Evolutionary conservation across 2,888 invertebrate species (phyloP), one percentile per base, ranked within the genome.

Genomic region (Gerris lacustris): DNA sequence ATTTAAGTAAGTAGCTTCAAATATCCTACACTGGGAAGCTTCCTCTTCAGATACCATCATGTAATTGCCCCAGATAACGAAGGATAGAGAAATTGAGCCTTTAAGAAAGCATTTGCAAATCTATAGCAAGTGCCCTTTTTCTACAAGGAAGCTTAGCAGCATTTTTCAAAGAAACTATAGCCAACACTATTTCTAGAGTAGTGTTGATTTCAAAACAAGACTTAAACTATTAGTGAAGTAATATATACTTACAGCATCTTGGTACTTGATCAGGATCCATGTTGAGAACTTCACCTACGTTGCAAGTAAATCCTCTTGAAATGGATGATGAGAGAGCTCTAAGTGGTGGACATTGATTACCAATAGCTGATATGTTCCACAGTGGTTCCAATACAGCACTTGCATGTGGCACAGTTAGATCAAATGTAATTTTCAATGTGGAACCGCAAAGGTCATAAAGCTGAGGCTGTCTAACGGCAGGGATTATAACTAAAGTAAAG

Each of bases 391-490:
- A 92, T 0, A 94, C 88, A 45, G 89, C 91, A 78, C 92, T 94
- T 5, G 95, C 93, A 75, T 94, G 91, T 0, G 96, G 95, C 9
- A 96, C 95, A 63, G 93, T 92, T 66, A 97, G 82, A 80, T 96
- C 96, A 78, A 96, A 96, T 77, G 96, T 95, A 1, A 96, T 85
- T 77, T 91, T 92, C 73, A 97, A 80, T 0, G 96, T 96, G 0
- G 94, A 93, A 15, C 96, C 96, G 78, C 96, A 97, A 0, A 96
- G 87, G 76, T 96, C 96, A 79, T 96, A 97, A 0, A 97, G 82
- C 78, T 95, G 92, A 1, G 93, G 92, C 81, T 96, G 94, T 75
- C 89, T 87, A 44, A 96, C 88, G 4, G 91, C 90, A 2, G 96
- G 96, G 68, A 89, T 86, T 67, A 97, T 90, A 44, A 91, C 90